Percentiles rank a stretch among this genome's conserved stretches.
These are phyloP conservation scores for Cladopsammia gracilis DNA, from an alignment of 64 coral and sea anemone species.

Conservation along the genomic window DNA sequence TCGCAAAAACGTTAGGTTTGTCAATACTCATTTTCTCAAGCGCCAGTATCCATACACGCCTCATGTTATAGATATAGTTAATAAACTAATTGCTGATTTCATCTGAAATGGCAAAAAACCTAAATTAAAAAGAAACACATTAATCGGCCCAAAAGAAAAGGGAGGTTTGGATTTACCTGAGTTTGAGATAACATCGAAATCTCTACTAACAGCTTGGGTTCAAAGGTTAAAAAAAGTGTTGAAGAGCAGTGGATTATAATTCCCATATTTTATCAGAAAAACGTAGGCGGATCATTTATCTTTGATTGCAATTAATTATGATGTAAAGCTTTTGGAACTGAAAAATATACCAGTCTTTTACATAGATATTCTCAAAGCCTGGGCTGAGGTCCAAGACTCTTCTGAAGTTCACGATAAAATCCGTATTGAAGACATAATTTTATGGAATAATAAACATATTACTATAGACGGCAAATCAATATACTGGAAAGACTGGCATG, in stretches of 20 bases:
- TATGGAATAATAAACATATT: slow-evolving; percentile 39
- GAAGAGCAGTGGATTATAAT: neutral
- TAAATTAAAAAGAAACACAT: neutral
- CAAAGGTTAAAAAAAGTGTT: neutral
- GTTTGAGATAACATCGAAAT: neutral
- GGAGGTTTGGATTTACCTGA: neutral
- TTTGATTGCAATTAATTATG: slow-evolving; percentile 27
- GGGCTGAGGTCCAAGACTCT: neutral
- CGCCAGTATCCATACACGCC: neutral
- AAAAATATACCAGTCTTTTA: slow-evolving; percentile 8
- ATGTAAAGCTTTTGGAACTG: neutral
- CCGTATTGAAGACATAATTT: neutral
- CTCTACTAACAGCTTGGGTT: neutral
- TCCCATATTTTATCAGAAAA: neutral
- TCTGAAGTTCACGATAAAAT: neutral
- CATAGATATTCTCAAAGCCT: neutral
- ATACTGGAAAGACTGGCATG: slow-evolving; percentile 1
- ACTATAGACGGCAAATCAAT: slow-evolving; percentile 14
- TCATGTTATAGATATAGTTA: neutral
- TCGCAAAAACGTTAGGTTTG: neutral
- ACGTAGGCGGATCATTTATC: slow-evolving; percentile 17
- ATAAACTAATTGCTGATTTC: neutral
- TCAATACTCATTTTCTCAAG: neutral
- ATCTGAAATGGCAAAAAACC: slow-evolving; percentile 15
- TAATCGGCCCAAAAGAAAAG: neutral